Base-by-base conservation (phyloP, 1,140 invertebrate genomes). In the Mactra quadrangularis region DNA sequence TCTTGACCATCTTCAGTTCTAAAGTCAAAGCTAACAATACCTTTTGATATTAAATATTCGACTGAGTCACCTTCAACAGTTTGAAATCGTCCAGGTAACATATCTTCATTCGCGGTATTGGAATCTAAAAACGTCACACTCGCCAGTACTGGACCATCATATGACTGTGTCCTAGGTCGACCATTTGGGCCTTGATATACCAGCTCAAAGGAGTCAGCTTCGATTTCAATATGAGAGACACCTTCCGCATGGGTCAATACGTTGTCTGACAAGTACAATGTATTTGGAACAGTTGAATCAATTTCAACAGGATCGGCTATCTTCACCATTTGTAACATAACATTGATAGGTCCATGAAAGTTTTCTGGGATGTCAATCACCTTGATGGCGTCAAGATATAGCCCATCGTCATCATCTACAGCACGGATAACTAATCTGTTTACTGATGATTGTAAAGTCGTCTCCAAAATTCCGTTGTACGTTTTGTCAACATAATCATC, bases 301-400 rank as follows among this genome's bases (percentile, higher is more conserved):
- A 78, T 52, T 31, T 47, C 15, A 4, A 78, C 47, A 22, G 60
- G 31, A 19, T 38, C 17, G 19, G 60, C 60, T 57, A 29, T 68
- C 31, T 29, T 53, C n/a, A 78, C 25, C 47, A 68, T 64, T 9
- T n/a, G 22, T 17, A 78, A 17, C 57, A 55, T 17, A 17, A 78
- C 47, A 3, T 66, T 4, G 3, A 78, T 33, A 15, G 60, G 60
- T 6, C 60, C 76, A 35, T 62, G 29, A 31, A 66, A 66, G 29
- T n/a, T 33, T 22, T 50, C 52, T 27, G 76, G 41, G n/a, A 78
- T 64, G 27, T 78, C 45, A 55, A 78, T 52, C 1, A 68, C 35
- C 35, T 57, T 78, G 2, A 78, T 50, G 25, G 76, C 76, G 25
- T 52, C 60, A 22, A 68, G n/a, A 50, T 78, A 78, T 35, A 27